Conservation (phyloP, 2,888 invertebrate genomes). For the Temnothorax rugatulus region DNA sequence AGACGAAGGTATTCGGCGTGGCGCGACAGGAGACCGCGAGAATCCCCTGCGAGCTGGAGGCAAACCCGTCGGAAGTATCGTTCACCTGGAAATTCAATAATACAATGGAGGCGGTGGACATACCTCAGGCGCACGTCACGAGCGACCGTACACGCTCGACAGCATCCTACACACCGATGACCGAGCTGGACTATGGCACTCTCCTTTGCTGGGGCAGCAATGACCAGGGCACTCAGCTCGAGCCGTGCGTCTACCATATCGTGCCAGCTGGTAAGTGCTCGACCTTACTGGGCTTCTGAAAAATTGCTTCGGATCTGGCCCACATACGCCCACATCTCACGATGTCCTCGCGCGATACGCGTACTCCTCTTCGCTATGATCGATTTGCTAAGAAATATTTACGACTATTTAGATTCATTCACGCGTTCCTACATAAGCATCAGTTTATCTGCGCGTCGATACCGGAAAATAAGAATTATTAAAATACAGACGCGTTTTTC, state of each 20-base stretch:
- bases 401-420: neutral
- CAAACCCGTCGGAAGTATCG: slow-evolving; percentile 91
- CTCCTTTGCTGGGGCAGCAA: slow-evolving; percentile 92
- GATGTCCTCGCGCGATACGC: neutral
- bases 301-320: slow-evolving; percentile 7
- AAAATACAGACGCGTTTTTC: neutral
- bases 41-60: slow-evolving; percentile 91
- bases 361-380: neutral
- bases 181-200: slow-evolving; percentile 92
- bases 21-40: slow-evolving; percentile 90
- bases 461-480: neutral
- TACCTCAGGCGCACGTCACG: slow-evolving; percentile 89
- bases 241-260: slow-evolving; percentile 92
- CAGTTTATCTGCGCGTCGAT: neutral
- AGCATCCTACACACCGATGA: slow-evolving; percentile 91
- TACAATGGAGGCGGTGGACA: slow-evolving; percentile 90
- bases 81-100: slow-evolving; percentile 94
- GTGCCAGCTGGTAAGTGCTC: slow-evolving; percentile 89
- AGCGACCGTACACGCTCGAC: slow-evolving; percentile 89
- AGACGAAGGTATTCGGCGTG: slow-evolving; percentile 91
- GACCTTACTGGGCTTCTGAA: slow-evolving; percentile 7
- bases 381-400: neutral
- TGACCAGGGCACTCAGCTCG: slow-evolving; percentile 91
- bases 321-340: slow-evolving; percentile 1
- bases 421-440: neutral